Evolutionary conservation across 2,797 vertebrate species (phyloP), one percentile per base, ranked within the genome.

Genomic region (Jordanella pulchra): DNA sequence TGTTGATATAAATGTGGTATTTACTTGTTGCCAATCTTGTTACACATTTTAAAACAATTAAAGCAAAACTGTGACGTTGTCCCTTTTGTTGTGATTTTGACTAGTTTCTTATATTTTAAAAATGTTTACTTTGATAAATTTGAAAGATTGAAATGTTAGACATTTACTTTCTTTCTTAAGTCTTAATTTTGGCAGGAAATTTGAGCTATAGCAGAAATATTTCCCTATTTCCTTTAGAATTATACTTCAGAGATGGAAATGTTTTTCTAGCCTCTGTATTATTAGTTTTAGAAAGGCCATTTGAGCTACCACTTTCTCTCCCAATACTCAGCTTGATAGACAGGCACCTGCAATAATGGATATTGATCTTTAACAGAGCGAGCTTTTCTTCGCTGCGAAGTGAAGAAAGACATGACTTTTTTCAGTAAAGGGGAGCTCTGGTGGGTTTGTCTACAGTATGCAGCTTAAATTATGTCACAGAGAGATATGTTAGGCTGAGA

Each of bases 301-400:
- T 60, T 84, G 70, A 86, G 86, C 81, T 85, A 84, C 73, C 80
- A 84, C 84, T 86, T 92, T 90, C 90, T 81, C 86, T 86, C 85
- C 86, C 83, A 78, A 82, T 78, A 80, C 90, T 86, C 86, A 86
- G 79, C 79, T 77, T 65, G 73, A 80, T 76, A 89, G 84, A 90
- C 84, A 79, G 91, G 83, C 84, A 80, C 86, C 87, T 69, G 73
- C 86, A 63, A 80, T 93, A 92, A 93, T 93, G 91, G 91, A 87
- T 94, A 95, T 95, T 91, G 93, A 95, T 95, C 86, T 86, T 72
- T 83, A 84, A 42, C 35, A 88, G 84, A 87, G 84, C 86, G 89
- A 91, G 91, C 54, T 71, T 6, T 84, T 88, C 79, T 85, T 87
- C 73, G 28, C 67, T 13, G 78, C 56, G 79, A 4, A 72, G 80